Evolutionary conservation across 2,113 vertebrate species (phyloP), one percentile per base, ranked within the genome.

Genomic region (Casuarius casuarius): DNA sequence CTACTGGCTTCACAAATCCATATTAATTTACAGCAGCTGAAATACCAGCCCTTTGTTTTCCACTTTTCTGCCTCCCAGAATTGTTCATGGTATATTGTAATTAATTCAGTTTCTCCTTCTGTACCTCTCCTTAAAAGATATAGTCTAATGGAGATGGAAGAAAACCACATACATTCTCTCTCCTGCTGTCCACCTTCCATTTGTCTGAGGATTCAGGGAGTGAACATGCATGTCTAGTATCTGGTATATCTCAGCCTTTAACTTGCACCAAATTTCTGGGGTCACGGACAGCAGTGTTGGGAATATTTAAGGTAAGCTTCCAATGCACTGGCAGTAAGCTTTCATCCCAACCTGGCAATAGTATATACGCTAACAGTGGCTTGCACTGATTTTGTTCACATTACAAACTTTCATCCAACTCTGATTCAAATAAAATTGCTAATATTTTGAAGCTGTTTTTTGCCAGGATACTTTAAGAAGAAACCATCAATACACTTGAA

Each of bases 181-280:
- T n/a, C 35, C 61, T 67, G 35, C 18, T 81, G 6, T 1, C 79
- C 35, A 4, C 8, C 5, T 38, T 5, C 6, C 9, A 4, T n/a
- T 16, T 14, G 6, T 1, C 61, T 15, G 48, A 44, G 56, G 12
- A 54, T 4, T 40, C 72, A 67, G 49, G 17, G 66, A 76, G 29
- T 8, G 26, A 90, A 54, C 6, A 9, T 18, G 5, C 16, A 0
- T 0, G 1, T 3, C 66, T 44, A 22, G 29, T 5, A 4, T 0
- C 0, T 1, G 58, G 33, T 7, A n/a, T 1, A 29, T 5, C 70
- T 42, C 81, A 73, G 18, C 48, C 48, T 58, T 59, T 10, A 46
- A 22, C 42, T 35, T 33, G 7, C 25, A 48, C n/a, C 38, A 4
- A 1, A 17, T 26, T 51, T 25, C 78, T 51, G 93, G 63, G 18